Conservation (phyloP, 1,140 invertebrate species). For the Lethrus apterus region DNA sequence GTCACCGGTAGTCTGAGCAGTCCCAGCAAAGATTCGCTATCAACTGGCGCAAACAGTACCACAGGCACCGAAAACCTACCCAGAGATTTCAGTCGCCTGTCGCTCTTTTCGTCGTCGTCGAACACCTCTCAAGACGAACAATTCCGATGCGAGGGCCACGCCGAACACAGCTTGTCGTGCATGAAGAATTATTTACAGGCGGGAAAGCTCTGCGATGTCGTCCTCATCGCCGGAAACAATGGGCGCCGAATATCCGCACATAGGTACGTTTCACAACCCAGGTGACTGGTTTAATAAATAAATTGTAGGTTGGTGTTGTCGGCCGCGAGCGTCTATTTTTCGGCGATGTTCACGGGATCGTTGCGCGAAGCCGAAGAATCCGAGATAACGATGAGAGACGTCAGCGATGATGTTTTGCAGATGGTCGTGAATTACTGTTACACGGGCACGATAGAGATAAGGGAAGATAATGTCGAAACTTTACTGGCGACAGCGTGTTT, state of each 20-base stretch:
- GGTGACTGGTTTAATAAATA: too few species aligned
- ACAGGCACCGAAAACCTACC: constrained; percentile 45
- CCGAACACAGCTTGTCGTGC: constrained; percentile 67
- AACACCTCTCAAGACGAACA: constrained; percentile 60
- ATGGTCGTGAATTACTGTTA: constrained; percentile 84
- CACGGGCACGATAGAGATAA: constrained; percentile 71
- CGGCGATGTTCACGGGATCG: constrained; percentile 88
- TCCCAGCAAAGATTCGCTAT: constrained; percentile 33
- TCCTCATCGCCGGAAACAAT: constrained; percentile 61
- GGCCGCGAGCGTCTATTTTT: constrained; percentile 89
- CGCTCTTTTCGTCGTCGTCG: constrained; percentile 44
- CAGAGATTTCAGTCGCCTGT: constrained; percentile 48
- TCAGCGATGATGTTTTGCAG: constrained; percentile 77
- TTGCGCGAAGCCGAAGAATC: constrained; percentile 75
- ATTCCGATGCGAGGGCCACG: constrained; percentile 70
- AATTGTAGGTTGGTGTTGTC: constrained; percentile 67
- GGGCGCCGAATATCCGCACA: constrained; percentile 42
- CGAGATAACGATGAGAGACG: constrained; percentile 75
- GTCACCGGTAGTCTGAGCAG: constrained; percentile 32
- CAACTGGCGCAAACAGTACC: constrained; percentile 25
- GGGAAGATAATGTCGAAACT: constrained; percentile 78
- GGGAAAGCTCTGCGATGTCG: constrained; percentile 72
- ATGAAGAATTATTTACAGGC: constrained; percentile 76
- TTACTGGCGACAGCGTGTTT: constrained; percentile 80
- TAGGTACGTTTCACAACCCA: too few species aligned